Percentiles rank a stretch among this genome's conserved stretches.
These are phyloP conservation scores for Huso huso DNA, from an alignment of 2,797 vertebrate genomes.

Conservation along the genomic window DNA sequence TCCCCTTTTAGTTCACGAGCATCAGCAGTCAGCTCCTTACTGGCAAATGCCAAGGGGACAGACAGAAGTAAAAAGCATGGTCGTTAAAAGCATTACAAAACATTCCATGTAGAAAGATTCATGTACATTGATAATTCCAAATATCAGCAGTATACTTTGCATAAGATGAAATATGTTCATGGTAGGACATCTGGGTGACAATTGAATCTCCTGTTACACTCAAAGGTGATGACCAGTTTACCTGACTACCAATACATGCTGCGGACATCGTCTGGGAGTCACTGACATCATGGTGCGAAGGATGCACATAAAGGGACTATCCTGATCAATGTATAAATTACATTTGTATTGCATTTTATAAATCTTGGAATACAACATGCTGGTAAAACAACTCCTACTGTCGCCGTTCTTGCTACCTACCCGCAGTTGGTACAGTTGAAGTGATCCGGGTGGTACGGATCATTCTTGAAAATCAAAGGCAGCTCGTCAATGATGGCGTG, in stretches of 20 bases:
- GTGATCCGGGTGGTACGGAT: conserved; percentile 96
- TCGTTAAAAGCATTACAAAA: no score
- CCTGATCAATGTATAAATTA: no score
- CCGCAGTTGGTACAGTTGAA: conserved; percentile 96
- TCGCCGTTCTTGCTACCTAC: conserved; percentile 44
- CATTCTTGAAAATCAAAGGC: conserved; percentile 92
- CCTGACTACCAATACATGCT: no score
- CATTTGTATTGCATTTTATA: no score
- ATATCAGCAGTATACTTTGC: background rate
- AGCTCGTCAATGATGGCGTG: conserved; percentile 94
- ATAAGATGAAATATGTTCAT: background rate
- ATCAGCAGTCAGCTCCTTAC: conserved; percentile 91
- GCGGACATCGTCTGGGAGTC: no score
- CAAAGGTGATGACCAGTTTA: no score
- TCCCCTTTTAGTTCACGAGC: conserved; percentile 90
- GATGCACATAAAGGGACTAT: no score
- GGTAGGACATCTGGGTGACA: no score
- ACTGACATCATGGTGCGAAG: no score
- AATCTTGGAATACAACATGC: no score
- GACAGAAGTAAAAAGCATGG: conserved; percentile 4
- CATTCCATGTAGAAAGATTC: background rate
- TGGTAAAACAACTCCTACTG: no score
- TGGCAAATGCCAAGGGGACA: conserved; percentile 36
- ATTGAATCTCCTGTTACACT: no score
- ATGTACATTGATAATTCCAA: background rate